phyloP scores from a whole-genome alignment of 2,113 vertebrate genomes.

The Pluvianellus socialis region DNA sequence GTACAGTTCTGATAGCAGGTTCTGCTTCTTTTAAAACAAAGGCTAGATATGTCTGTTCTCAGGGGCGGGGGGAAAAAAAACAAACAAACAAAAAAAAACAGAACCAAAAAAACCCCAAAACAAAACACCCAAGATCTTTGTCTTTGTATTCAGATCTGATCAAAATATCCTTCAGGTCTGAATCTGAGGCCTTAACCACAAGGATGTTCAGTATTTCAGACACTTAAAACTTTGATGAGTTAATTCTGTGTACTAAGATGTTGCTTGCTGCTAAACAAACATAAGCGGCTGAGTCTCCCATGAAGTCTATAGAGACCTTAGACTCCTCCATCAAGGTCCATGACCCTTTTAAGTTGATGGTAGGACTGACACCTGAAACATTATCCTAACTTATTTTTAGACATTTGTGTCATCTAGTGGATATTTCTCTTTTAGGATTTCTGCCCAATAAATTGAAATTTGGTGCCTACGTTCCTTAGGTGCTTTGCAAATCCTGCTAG shows the following conservation, averaged over 20 bases:
- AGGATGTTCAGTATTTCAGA: background rate
- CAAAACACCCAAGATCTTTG: no score
- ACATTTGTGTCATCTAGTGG: background rate
- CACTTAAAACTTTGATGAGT: background rate
- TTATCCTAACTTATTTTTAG: background rate
- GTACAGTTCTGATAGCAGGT: background rate
- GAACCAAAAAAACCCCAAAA: no score
- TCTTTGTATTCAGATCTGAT: background rate
- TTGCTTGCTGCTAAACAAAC: background rate
- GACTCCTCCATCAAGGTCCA: background rate
- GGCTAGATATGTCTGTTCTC: background rate
- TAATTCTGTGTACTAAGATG: background rate
- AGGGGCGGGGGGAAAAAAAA: background rate
- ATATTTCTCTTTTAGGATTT: background rate
- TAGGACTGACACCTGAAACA: background rate
- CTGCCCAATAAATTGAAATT: background rate
- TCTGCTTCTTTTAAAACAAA: background rate
- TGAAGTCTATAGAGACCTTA: background rate
- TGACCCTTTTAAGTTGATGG: background rate
- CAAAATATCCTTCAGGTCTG: background rate
- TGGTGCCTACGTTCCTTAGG: background rate
- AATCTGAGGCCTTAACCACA: background rate
- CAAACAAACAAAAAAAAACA: no score
- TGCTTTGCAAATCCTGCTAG: background rate
- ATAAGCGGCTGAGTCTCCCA: accelerated